Conservation (phyloP, 2,888 invertebrate genomes). For the Drosophila aldrichi region DNA sequence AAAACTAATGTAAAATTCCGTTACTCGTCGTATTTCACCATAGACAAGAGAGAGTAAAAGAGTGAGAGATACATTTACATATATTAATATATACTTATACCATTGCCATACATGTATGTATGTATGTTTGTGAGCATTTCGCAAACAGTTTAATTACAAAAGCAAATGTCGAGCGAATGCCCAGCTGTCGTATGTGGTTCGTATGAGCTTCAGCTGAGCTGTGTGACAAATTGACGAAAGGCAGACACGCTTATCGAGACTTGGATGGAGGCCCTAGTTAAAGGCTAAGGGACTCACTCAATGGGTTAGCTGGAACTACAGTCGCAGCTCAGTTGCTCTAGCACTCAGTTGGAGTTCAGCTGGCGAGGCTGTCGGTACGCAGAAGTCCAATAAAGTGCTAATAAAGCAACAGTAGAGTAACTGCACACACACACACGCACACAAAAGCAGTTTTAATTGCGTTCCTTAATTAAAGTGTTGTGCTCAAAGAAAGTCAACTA, state of each 20-base stretch:
- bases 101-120: not conserved
- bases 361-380: conserved; percentile 70
- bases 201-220: conserved; percentile 16
- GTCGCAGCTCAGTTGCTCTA: conserved; percentile 34
- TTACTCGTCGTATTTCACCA: conserved; percentile 23
- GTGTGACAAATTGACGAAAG: conserved; percentile 59
- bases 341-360: conserved; percentile 67
- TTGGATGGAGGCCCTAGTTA: conserved; percentile 5
- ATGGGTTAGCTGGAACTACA: conserved; percentile 28
- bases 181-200: conserved; percentile 23
- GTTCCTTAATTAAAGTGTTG: conserved; percentile 45
- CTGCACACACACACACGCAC: not conserved
- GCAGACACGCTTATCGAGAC: conserved; percentile 48
- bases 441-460: conserved; percentile 41
- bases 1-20: conserved; percentile 21
- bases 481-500: conserved; percentile 17
- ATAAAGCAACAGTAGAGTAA: not conserved
- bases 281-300: conserved; percentile 7
- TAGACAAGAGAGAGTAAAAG: not conserved
- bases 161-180: conserved; percentile 26
- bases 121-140: conserved; percentile 4
- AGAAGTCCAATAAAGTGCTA: conserved; percentile 6
- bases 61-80: not conserved
- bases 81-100: not conserved
- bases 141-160: conserved; percentile 54